Evolutionary conservation across 2,797 vertebrate species (phyloP).

Genomic region (Sibirionetta formosa): DNA sequence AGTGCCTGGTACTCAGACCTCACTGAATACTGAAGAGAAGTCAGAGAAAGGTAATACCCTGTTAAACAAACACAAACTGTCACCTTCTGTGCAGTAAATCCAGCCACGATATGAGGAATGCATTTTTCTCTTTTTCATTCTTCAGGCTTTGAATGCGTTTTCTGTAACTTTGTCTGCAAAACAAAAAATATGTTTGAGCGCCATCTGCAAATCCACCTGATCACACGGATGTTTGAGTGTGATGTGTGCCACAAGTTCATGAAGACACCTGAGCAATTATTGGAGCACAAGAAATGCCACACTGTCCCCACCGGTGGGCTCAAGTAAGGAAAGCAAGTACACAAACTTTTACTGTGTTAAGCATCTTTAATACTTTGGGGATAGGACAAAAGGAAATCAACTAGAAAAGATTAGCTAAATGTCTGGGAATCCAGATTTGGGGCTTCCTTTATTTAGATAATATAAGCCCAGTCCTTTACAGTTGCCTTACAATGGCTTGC

Average conservation of each 20-base stretch:
- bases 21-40: constrained; percentile 92
- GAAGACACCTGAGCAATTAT: constrained; percentile 98
- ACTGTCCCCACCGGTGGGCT: constrained; percentile 99
- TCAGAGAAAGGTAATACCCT: constrained; percentile 92
- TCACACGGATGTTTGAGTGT: constrained; percentile 99
- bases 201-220: constrained; percentile 98
- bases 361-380: constrained; percentile 62
- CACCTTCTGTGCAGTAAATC: rapidly evolving
- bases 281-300: constrained; percentile 99
- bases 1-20: constrained; percentile 91
- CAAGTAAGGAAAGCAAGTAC: constrained; percentile 99
- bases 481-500: neutral
- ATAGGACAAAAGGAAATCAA: neutral
- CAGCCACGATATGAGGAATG: neutral
- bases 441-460: neutral
- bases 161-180: constrained; percentile 99
- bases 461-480: neutral
- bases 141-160: constrained; percentile 98
- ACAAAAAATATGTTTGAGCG: constrained; percentile 98
- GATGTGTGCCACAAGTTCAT: constrained; percentile 99
- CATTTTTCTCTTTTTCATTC: constrained; percentile 4
- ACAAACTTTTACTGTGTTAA: constrained; percentile 88
- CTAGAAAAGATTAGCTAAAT: neutral
- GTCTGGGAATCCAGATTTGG: neutral
- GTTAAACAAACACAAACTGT: neutral